phyloP scores from a whole-genome alignment of 2,888 invertebrate genomes.

The Amphipoea oculea region DNA sequence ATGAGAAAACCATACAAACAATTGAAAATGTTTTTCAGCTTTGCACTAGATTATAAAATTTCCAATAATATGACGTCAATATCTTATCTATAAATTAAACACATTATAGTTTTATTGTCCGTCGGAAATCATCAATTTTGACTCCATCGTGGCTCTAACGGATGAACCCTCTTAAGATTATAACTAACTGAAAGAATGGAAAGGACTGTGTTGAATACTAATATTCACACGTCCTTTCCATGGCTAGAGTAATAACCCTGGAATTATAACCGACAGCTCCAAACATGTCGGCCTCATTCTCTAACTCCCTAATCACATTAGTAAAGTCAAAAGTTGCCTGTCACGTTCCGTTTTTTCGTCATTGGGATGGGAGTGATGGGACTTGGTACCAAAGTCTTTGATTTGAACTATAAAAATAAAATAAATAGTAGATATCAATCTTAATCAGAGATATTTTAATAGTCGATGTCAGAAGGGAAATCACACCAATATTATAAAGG shows the following conservation, averaged over 20 bases:
- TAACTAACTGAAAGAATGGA: neutral
- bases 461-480: neutral
- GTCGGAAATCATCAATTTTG: neutral
- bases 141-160: no score
- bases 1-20: no score
- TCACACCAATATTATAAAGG: no score
- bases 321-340: constrained; percentile 27
- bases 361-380: constrained; percentile 17
- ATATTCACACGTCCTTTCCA: neutral
- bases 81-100: neutral
- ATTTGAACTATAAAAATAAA: neutral
- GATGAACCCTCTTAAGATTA: neutral
- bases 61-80: neutral
- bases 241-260: neutral
- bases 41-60: neutral
- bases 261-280: constrained; percentile 15
- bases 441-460: neutral
- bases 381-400: constrained; percentile 28
- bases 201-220: neutral
- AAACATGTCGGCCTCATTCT: constrained; percentile 26
- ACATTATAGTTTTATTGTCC: neutral
- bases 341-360: constrained; percentile 26
- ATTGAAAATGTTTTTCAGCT: no score
- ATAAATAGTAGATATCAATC: neutral
- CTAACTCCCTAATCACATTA: constrained; percentile 55